Percentiles rank a stretch among this genome's conserved stretches.
Conservation (phyloP, 1,140 invertebrate genomes). For the Atopsyche davidsoni region DNA sequence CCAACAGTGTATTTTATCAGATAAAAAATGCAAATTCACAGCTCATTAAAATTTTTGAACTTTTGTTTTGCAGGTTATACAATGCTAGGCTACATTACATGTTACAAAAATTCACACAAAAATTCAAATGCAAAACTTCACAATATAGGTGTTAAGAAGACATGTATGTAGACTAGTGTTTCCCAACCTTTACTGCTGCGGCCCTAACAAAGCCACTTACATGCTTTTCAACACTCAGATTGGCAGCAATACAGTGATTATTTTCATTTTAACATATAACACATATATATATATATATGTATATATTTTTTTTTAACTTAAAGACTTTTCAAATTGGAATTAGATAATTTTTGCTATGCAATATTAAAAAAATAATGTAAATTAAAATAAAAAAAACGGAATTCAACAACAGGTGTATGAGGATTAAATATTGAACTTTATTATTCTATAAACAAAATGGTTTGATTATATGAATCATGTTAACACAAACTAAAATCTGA, state of each 20-base stretch:
- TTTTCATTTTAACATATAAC: conserved; percentile 3
- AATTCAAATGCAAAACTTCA: conserved; percentile 10
- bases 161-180: no score
- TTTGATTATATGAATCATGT: not conserved
- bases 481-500: not conserved
- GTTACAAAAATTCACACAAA: conserved; percentile 15
- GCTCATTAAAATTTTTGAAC: conserved; percentile 7
- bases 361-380: not conserved
- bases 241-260: no score
- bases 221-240: no score
- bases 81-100: conserved; percentile 11
- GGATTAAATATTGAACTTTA: not conserved
- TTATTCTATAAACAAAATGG: not conserved
- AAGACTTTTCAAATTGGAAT: not conserved
- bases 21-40: no score
- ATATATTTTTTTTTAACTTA: not conserved
- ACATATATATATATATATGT: not conserved
- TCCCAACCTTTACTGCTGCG: no score
- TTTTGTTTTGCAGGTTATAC: conserved; percentile 9
- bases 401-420: not conserved
- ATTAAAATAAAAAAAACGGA: not conserved
- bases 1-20: no score
- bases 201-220: no score
- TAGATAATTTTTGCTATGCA: not conserved
- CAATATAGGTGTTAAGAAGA: no score